Base-by-base conservation (phyloP, 2,113 vertebrate species). In the Cyprinus carpio region DNA sequence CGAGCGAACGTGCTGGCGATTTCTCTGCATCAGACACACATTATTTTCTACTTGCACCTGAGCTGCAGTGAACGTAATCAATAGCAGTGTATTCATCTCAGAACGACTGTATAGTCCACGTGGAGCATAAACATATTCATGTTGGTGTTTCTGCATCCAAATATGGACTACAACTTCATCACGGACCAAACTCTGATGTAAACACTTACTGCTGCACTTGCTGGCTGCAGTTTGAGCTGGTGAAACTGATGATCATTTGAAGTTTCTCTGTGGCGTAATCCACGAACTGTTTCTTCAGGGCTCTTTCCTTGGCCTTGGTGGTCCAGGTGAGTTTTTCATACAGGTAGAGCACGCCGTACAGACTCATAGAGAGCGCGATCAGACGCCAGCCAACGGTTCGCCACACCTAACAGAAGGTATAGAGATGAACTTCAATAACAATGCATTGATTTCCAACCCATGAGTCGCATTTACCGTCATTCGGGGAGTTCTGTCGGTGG, bases 201-300 rank as follows among this genome's bases (percentile, higher is more conserved):
- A 25, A 34, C 7, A 96, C 97, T 95, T 89, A 99, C 98, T 99
- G 97, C 77, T 99, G 97, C 81, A 99, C 98, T 92, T 99, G 98
- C 87, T 98, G 97, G 90, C 97, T 99, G 86, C 98, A 99, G 89
- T 97, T 99, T 4, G 96, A 96, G 5, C 98, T 98, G 0, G 97
- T 99, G 43, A 99, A 95, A 86, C 93, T 97, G 88, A 99, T 95
- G 0, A 99, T 97, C 94, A 97, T 94, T 90, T 98, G 96, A 87
- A 99, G 95, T 82, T 97, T 99, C 64, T 99, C 96, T 0, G 96
- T 95, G 13, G 97, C 97, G 0, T 98, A 99, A 91, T 96, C 96
- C n/a, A 99, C 97, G 92, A 99, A 99, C 91, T 99, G 98, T 82
- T 95, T 95, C 87, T 99, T 99, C 81, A 99, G 95, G 43, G 96